Evolutionary conservation across 2,888 invertebrate genomes (phyloP), one percentile per base, ranked within the genome.

Genomic region (Lasioglossum vierecki): DNA sequence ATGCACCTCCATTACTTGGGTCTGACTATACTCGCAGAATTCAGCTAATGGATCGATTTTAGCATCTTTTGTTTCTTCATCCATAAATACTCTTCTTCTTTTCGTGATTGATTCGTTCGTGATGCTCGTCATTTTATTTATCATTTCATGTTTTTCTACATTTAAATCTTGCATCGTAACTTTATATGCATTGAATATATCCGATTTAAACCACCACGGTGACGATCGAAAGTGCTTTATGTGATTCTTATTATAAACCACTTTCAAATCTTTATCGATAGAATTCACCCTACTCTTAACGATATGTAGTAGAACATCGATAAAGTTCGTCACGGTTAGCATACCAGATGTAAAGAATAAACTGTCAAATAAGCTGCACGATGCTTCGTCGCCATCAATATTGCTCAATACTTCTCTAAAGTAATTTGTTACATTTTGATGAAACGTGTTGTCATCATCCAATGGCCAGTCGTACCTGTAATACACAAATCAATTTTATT

Each of bases 161-260:
- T 60, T 60, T 15, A 49, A 44, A 60, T 78, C 46, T 53, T 30
- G 39, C 18, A 1, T 2, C 53, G 46, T 15, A 35, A 53, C 53
- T 26, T 77, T 78, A 71, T 86, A 93, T 81, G 91, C 89, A 11
- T 87, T 80, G 49, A 94, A 89, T 22, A 90, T 83, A 30, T 84
- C 91, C 63, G 93, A 92, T 91, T 95, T 92, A 92, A 96, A 96
- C 95, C 97, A 96, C 97, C 97, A 97, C 63, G 96, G 95, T 30
- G 95, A 94, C 82, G 95, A 95, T 41, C 95, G 94, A 92, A 96
- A 97, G 75, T 96, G 95, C 84, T 95, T 95, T 80, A 97, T 93
- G 74, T 95, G 95, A 78, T 95, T 94, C 89, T 95, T 95, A 83
- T 96, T 95, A 92, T 97, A 97, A 75, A 97, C 95, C 0, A 96